These are phyloP conservation scores for Agriopis marginaria DNA, from an alignment of 2,888 invertebrate genomes.

Conservation along the genomic window DNA sequence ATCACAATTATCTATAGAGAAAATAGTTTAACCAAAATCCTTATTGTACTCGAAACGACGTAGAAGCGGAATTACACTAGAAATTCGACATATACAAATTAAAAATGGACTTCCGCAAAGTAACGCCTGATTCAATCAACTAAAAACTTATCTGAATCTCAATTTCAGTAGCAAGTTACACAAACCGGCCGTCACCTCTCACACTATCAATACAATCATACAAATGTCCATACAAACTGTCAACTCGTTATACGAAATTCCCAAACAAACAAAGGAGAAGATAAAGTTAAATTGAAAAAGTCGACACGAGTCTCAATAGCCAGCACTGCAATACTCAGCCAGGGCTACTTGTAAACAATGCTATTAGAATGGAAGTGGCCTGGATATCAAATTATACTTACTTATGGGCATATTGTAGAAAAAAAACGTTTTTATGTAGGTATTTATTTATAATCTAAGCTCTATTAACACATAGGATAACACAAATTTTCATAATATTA, in stretches of 20 bases:
- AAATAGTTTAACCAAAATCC: too few relatives aligned
- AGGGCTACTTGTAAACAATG: constrained; percentile 5
- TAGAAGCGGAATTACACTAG: too few relatives aligned
- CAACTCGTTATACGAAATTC: constrained; percentile 30
- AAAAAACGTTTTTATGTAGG: too few relatives aligned
- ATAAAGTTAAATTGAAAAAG: constrained; percentile 36
- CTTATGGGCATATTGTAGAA: too few relatives aligned
- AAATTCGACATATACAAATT: too few relatives aligned
- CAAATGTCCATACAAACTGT: constrained; percentile 33
- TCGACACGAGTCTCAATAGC: constrained; percentile 24
- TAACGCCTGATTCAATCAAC: too few relatives aligned
- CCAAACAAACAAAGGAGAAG: constrained; percentile 35
- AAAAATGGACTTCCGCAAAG: too few relatives aligned
- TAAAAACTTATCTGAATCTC: neutral
- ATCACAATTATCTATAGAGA: too few relatives aligned
- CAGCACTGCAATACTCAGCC: constrained; percentile 8
- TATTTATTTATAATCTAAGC: too few relatives aligned
- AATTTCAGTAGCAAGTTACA: neutral
- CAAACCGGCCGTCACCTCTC: constrained; percentile 15
- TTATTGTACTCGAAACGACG: too few relatives aligned
- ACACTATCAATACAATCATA: constrained; percentile 29
- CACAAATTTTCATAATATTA: too few relatives aligned
- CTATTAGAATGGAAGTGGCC: neutral
- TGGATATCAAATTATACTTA: neutral
- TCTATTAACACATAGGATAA: too few relatives aligned